These are phyloP conservation scores for Boloria selene DNA, from an alignment of 2,888 invertebrate species.

Conservation along the genomic window DNA sequence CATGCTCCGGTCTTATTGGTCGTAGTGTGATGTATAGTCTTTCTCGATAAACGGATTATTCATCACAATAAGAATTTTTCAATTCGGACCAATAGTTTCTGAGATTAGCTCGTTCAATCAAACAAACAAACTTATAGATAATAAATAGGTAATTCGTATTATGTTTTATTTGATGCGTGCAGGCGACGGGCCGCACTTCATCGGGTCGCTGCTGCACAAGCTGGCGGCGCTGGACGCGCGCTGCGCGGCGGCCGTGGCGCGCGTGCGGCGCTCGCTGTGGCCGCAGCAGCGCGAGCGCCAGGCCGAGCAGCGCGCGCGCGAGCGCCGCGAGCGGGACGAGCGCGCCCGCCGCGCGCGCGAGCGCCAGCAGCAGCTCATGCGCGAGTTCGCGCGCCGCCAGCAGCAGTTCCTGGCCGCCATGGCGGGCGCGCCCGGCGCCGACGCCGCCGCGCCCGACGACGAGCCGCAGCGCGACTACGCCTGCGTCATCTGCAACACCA, in stretches of 20 bases:
- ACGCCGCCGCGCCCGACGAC: constrained; percentile 88
- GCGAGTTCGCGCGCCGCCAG: constrained; percentile 95
- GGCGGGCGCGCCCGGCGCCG: constrained; percentile 90
- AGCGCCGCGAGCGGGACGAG: constrained; percentile 90
- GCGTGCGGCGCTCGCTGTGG: constrained; percentile 89
- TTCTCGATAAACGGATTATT: no score
- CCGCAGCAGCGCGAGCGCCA: constrained; percentile 91
- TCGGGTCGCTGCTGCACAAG: constrained; percentile 89
- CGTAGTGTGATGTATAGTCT: no score
- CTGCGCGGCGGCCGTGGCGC: constrained; percentile 87
- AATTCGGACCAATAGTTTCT: no score
- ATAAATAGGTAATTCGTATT: no score
- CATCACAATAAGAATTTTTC: no score
- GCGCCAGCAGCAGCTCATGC: constrained; percentile 95
- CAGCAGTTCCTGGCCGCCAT: constrained; percentile 95
- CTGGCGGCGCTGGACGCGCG: constrained; percentile 87
- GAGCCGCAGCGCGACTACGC: constrained; percentile 90
- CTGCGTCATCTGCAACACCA: constrained; percentile 97
- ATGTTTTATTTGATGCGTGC: no score
- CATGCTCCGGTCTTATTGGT: no score
- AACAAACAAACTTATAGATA: no score
- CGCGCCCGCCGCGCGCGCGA: constrained; percentile 92
- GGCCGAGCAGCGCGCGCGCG: constrained; percentile 86
- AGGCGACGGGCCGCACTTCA: constrained; percentile 95
- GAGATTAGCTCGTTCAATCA: no score